Percentiles rank a stretch among this genome's conserved stretches.
phyloP scores from a whole-genome alignment of 2,113 vertebrate species.

The Tamias sibiricus region DNA sequence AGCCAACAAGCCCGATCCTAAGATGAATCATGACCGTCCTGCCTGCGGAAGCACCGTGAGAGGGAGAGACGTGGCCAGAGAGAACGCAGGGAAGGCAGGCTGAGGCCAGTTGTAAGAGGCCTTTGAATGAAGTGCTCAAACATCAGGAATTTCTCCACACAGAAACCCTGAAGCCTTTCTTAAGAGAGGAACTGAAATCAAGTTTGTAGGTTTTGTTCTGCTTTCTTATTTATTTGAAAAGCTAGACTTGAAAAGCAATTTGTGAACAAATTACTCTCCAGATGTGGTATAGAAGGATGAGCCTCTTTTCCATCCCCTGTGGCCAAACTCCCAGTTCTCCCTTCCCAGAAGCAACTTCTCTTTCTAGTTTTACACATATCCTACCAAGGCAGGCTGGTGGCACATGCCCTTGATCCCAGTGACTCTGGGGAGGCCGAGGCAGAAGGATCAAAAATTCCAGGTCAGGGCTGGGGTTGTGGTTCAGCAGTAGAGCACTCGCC shows the following conservation, averaged over 20 bases:
- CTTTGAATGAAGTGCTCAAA: not conserved
- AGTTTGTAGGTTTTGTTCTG: not conserved
- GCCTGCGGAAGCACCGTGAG: not conserved
- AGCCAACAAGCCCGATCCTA: not conserved
- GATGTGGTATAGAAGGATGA: not conserved
- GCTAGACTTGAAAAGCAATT: not conserved
- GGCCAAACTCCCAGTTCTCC: not conserved
- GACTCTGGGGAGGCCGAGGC: too few species aligned
- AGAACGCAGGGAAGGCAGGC: not conserved
- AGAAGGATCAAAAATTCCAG: too few species aligned
- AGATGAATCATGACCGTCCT: not conserved
- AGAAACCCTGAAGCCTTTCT: not conserved
- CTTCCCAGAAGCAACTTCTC: not conserved
- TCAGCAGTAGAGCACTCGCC: too few species aligned
- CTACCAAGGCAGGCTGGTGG: not conserved
- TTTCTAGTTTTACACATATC: not conserved
- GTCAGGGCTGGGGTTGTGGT: too few species aligned
- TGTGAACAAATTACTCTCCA: not conserved
- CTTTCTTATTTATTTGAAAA: constrained; percentile 16
- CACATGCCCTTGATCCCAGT: too few species aligned
- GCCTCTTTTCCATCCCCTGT: not conserved
- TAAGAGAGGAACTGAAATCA: not conserved
- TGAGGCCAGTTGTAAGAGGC: not conserved
- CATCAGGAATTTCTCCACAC: not conserved
- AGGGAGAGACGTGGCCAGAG: not conserved